Conservation (phyloP, 2,797 vertebrate species). For the Phaenicophaeus curvirostris region DNA sequence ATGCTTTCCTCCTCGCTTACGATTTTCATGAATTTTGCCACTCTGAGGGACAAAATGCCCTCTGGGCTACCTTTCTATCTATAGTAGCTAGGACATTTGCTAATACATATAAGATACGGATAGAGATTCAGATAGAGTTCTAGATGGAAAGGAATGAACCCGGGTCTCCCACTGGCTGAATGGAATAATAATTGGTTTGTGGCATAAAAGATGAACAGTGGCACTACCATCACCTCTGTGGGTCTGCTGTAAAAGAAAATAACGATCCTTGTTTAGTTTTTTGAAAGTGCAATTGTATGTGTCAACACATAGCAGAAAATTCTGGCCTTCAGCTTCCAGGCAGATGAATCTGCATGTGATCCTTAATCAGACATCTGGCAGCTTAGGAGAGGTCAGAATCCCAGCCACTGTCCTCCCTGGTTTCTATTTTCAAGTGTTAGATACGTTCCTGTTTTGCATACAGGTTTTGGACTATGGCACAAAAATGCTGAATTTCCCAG, state of each 20-base stretch:
- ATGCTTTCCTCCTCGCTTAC: neutral
- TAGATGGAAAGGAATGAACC: neutral
- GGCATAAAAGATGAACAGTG: neutral
- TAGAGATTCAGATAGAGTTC: neutral
- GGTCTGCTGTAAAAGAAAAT: neutral
- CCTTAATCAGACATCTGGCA: neutral
- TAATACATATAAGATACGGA: neutral
- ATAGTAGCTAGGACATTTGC: neutral
- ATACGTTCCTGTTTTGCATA: neutral
- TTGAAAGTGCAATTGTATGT: neutral
- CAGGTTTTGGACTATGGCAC: neutral
- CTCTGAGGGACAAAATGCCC: neutral
- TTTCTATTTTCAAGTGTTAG: neutral
- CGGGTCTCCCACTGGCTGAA: neutral
- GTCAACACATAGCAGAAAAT: neutral
- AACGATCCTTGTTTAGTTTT: constrained; percentile 3
- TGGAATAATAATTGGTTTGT: neutral
- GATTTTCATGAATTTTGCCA: neutral
- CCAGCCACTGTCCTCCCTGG: neutral
- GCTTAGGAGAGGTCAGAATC: neutral
- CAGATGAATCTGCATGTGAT: neutral
- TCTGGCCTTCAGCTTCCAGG: neutral
- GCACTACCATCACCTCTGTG: neutral
- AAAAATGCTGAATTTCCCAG: neutral
- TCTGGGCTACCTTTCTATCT: neutral